Base-by-base conservation (phyloP, 2,113 vertebrate genomes). In the Nothoprocta perdicaria region DNA sequence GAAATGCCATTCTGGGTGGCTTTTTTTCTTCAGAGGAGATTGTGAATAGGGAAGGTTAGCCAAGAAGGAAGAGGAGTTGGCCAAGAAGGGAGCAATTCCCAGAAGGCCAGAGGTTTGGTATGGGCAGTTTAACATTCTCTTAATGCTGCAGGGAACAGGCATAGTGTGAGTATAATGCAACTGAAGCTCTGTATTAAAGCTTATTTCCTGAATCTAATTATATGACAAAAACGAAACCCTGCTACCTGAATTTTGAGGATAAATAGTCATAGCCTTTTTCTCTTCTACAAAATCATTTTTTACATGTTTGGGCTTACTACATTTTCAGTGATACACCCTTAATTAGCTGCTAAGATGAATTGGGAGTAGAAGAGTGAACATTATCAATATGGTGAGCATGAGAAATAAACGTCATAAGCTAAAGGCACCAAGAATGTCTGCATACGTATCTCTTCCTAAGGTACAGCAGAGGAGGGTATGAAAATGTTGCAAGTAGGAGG, bases 1-100 rank as follows among this genome's bases (percentile, higher is more conserved):
- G 91, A 95, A 94, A 95, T 92, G 95, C 65, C 86, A 82, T 76
- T 95, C 86, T 77, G 67, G 60, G 84, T 87, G 86, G 27, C 41
- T 90, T n/a, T 74, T 48, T 48, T 76, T 45, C 68, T 92, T 90
- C 87, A 88, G 71, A 92, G 29, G 15, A 82, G 74, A 63, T 14
- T 92, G 63, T 92, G 81, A 95, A 94, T 87, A 94, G 61, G 46
- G 81, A 94, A 84, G 48, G 22, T 46, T 60, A 85, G 91, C 89
- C 89, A 93, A 88, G 84, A 78, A 93, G 43, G 81, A 91, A 88
- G 88, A 78, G 65, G 63, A 88, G 33, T 12, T 93, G 83, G 90
- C 92, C 84, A 85, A 76, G 63, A n/a, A 35, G 74, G 69, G 66
- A 94, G 71, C 78, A 90, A 93, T 92, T 92, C 80, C 80, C 93